Base-by-base conservation (phyloP, 2,797 vertebrate genomes). In the Falco cherrug region DNA sequence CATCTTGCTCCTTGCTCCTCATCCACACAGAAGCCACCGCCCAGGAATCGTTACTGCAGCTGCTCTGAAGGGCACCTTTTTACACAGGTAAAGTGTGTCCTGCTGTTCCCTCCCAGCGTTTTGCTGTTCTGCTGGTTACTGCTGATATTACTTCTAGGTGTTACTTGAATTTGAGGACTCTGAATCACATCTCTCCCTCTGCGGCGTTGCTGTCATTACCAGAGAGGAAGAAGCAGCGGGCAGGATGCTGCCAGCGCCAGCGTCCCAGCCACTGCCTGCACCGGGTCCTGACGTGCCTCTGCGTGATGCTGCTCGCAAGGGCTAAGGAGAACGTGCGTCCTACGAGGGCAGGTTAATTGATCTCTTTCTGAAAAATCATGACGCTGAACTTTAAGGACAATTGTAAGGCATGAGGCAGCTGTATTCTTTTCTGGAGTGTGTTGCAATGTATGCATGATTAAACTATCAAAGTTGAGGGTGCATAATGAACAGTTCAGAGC, bases 281-380 rank as follows among this genome's bases (percentile, higher is more conserved):
- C 54, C 0, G 2, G 7, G 10, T 35, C 56, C 68, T 25, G 39
- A 9, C 0, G 4, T 2, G 8, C 28, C 78, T 59, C 61, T 5
- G 1, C 18, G 10, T 1, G 6, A 3, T 3, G 51, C 39, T 31
- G 11, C 53, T 31, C 16, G 0, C 0, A 2, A 24, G 19, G 21
- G 13, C 4, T 0, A 11, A 51, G 68, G 24, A 73, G 60, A 33
- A 29, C 0, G 5, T 10, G 6, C 29, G 47, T 4, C 5, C 53
- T 31, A 0, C 0, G 3, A 26, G 26, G 29, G 29, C 31, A 64
- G 12, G 18, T 28, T 31, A 59, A 82, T 1, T 28, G 48, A 25
- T 7, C 47, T 50, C 57, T 33, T 37, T 29, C 16, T 25, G 41
- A 57, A 84, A 87, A 79, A 28, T 28, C 13, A 6, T 1, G 0